These are phyloP conservation scores for Callinectes sapidus DNA, from an alignment of 2,888 invertebrate species.

Conservation along the genomic window DNA sequence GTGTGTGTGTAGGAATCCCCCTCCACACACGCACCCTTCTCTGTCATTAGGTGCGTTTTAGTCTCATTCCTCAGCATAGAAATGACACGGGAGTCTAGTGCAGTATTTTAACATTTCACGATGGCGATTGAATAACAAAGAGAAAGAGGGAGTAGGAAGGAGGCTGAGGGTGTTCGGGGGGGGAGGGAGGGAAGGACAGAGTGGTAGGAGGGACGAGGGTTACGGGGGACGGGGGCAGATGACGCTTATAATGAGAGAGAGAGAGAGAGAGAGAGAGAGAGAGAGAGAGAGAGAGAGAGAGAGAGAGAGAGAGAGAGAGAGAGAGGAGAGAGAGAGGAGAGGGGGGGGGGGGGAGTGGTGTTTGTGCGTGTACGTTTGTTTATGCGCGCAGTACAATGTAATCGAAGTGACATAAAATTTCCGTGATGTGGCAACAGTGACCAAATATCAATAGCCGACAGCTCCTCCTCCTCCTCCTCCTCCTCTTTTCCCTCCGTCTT, in stretches of 20 bases:
- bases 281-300: slow-evolving; percentile 31
- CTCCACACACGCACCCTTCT: not conserved
- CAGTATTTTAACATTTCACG: not conserved
- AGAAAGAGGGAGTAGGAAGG: not conserved
- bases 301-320: slow-evolving; percentile 37
- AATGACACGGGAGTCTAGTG: not conserved
- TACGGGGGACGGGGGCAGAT: not conserved
- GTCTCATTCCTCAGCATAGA: not conserved
- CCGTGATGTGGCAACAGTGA: slow-evolving; percentile 31
- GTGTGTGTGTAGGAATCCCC: not conserved
- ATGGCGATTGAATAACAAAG: not conserved
- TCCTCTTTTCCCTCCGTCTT: slow-evolving; percentile 1
- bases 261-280: slow-evolving; percentile 23
- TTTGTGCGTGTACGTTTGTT: not conserved
- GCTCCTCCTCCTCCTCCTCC: slow-evolving; percentile 15
- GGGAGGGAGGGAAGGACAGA: not conserved
- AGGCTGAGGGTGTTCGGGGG: not conserved
- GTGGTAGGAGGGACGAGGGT: not conserved
- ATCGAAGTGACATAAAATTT: slow-evolving; percentile 14
- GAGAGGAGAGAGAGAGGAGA: slow-evolving; percentile 3
- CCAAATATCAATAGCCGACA: slow-evolving; percentile 10
- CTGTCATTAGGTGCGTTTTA: not conserved
- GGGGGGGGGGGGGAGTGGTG: not conserved
- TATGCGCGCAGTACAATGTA: not conserved
- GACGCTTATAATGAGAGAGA: not conserved